A percentile compares a stretch with the other conserved stretches of the same genome.
Evolutionary conservation across 2,797 vertebrate genomes (phyloP).

Genomic region (Cryptoprocta ferox): DNA sequence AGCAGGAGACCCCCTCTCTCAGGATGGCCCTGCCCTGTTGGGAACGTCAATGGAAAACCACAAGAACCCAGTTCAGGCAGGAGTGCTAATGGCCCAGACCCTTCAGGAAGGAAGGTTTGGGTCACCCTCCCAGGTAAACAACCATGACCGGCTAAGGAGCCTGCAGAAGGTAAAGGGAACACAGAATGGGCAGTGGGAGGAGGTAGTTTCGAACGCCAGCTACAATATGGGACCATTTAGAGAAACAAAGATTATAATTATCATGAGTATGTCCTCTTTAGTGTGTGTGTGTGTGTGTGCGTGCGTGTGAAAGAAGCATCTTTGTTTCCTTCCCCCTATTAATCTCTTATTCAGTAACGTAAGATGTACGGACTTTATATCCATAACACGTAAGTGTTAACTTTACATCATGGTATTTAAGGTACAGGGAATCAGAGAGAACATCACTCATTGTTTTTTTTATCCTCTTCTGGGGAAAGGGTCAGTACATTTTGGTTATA

Average conservation of each 20-base stretch:
- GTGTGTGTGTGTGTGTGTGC: not conserved
- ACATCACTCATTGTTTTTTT: not conserved
- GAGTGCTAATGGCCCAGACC: not conserved
- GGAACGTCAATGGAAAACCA: not conserved
- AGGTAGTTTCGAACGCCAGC: not conserved
- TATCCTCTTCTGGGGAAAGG: not conserved
- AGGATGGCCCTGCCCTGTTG: too few species aligned
- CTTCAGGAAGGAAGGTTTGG: not conserved
- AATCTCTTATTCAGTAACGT: not conserved
- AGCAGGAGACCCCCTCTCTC: not conserved
- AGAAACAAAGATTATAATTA: not conserved
- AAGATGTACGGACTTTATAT: not conserved
- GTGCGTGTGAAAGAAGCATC: not conserved
- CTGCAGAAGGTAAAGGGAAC: not conserved
- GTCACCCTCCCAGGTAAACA: not conserved
- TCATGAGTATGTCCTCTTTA: not conserved
- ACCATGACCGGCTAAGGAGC: not conserved
- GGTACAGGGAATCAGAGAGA: not conserved
- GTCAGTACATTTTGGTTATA: too few species aligned
- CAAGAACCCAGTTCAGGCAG: not conserved
- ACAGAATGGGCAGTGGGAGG: not conserved
- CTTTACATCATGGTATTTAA: not conserved
- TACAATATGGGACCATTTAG: not conserved
- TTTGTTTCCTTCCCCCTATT: not conserved
- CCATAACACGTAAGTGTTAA: not conserved